Evolutionary conservation across 2,113 vertebrate species (phyloP), one percentile per base, ranked within the genome.

Genomic region (Mesocricetus auratus): DNA sequence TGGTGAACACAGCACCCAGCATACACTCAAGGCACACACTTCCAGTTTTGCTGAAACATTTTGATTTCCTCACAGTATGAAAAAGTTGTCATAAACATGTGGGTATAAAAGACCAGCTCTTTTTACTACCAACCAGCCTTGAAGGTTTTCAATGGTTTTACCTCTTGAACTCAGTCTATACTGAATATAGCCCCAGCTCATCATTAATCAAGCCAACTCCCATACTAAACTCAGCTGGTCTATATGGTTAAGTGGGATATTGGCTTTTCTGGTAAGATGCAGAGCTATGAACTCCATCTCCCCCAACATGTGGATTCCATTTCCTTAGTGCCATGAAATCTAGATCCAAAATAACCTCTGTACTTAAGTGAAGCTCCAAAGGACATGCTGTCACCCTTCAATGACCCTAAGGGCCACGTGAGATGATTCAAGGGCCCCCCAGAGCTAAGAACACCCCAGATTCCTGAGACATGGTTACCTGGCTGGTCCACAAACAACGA

Each of bases 401-500:
- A 26, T 7, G 8, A 3, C n/a, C 24, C 45, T 8, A 81, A 29
- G 0, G 17, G 7, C 29, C 50, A 73, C 0, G 0, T 0, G 15
- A 79, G 26, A 12, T n/a, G 5, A 42, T 22, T 39, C 29, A 10
- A 5, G 62, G 36, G 45, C 21, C 2, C 36, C 33, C 19, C 21
- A 53, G 56, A 26, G 78, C 19, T 8, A 39, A 26, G 15, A 58
- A 15, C 66, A 56, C 1, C 62, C 74, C 68, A 94, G 58, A 21
- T 58, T 95, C 79, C 62, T 22, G 62, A 85, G 2, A 73, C 26
- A 75, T 60, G 96, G 97, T 98, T 98, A 99, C 99, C 99, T 99
- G 96, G 64, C 69, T 99, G 99, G 79, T 99, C 99, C 73, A 98
- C 98, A 98, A 99, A 99, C 42, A 99, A 97, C 0, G 99, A 99